Conservation (phyloP, 2,888 invertebrate species). For the Papilio gigon region DNA sequence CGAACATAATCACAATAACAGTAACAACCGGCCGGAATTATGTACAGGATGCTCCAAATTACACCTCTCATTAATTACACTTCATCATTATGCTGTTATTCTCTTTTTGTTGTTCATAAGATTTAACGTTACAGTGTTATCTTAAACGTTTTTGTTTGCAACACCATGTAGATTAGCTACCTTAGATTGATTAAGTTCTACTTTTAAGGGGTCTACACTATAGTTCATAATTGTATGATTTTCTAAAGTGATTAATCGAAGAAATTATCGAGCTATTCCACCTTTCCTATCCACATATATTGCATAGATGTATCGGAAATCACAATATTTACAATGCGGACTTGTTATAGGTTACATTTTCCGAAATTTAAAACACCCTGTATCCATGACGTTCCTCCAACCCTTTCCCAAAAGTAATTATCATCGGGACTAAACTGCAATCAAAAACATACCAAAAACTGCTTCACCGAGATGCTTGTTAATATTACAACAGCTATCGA, state of each 20-base stretch:
- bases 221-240: too few species aligned
- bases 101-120: too few species aligned
- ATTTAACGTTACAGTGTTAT: too few species aligned
- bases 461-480: constrained; percentile 71
- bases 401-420: constrained; percentile 80
- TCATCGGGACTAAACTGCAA: constrained; percentile 77
- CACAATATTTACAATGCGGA: background rate
- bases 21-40: constrained; percentile 52
- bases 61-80: background rate
- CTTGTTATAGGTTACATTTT: background rate
- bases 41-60: constrained; percentile 55
- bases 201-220: too few species aligned
- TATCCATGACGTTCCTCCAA: constrained; percentile 55
- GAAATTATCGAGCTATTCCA: too few species aligned
- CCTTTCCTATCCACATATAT: too few species aligned
- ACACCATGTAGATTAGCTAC: too few species aligned
- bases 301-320: too few species aligned
- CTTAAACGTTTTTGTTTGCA: too few species aligned
- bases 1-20: constrained; percentile 70
- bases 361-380: constrained; percentile 49
- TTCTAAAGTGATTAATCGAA: too few species aligned
- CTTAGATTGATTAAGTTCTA: too few species aligned
- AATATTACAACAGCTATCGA: constrained; percentile 77
- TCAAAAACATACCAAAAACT: constrained; percentile 79
- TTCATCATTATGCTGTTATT: background rate